Evolutionary conservation across 2,888 invertebrate species (phyloP).

Genomic region (Drosophila cognata): DNA sequence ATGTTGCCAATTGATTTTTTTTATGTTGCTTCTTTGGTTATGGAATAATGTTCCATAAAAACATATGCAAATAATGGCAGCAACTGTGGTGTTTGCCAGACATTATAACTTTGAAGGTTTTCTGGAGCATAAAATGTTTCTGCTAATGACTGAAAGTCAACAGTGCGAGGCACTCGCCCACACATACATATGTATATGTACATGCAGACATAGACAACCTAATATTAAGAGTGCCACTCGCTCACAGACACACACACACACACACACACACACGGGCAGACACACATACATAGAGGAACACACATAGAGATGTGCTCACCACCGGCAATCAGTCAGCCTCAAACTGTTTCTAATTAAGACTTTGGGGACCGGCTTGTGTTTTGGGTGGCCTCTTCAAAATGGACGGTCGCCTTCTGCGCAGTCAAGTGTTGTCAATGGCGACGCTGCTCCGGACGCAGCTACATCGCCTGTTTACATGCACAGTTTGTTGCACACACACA

Average conservation of each 20-base stretch:
- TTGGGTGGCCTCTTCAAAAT: constrained; percentile 43
- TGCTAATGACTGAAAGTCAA: constrained; percentile 53
- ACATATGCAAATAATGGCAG: constrained; percentile 18
- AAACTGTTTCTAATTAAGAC: constrained; percentile 79
- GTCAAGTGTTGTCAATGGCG: constrained; percentile 60
- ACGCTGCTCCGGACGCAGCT: constrained; percentile 48
- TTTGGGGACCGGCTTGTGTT: constrained; percentile 29
- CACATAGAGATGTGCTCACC: constrained; percentile 23
- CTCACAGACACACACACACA: constrained; percentile 3
- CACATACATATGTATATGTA: neutral
- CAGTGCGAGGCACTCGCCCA: constrained; percentile 40
- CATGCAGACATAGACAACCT: neutral
- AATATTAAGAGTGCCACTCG: constrained; percentile 6
- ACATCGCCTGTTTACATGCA: constrained; percentile 68
- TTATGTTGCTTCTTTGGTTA: neutral
- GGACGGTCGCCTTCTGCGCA: constrained; percentile 41
- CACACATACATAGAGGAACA: constrained; percentile 13
- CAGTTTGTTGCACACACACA: constrained; percentile 62
- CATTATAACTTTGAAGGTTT: constrained; percentile 27
- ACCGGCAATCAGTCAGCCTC: constrained; percentile 72
- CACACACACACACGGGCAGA: neutral
- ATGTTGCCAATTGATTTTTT: neutral
- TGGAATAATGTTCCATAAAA: constrained; percentile 4
- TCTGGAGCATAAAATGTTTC: constrained; percentile 43
- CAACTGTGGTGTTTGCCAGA: neutral